phyloP scores from a whole-genome alignment of 2,113 vertebrate species.

The Enhydra lutris region DNA sequence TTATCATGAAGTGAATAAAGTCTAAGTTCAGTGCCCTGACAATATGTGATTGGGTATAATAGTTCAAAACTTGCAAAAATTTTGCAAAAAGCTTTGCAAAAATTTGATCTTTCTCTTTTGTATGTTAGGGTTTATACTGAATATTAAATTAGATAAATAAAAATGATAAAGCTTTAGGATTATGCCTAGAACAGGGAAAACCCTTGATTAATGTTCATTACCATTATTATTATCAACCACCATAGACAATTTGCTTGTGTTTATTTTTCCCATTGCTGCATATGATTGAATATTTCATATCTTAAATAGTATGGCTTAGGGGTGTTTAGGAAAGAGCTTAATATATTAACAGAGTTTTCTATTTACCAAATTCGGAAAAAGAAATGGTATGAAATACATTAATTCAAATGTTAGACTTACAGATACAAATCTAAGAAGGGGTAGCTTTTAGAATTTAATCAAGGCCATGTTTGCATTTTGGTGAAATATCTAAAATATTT shows the following conservation, averaged over 20 bases:
- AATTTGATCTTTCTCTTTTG: neutral
- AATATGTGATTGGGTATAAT: neutral
- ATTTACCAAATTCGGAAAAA: neutral
- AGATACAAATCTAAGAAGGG: neutral
- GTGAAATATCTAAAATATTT: neutral
- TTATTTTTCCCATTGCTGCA: neutral
- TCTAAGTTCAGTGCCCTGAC: neutral
- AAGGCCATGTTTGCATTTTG: neutral
- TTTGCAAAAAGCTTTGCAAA: neutral
- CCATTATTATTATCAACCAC: neutral
- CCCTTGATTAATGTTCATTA: neutral
- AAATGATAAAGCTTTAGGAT: neutral
- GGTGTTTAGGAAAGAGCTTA: neutral
- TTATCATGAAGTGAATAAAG: neutral
- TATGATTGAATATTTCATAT: neutral
- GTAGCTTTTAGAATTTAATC: neutral
- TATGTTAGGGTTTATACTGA: neutral
- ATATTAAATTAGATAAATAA: neutral
- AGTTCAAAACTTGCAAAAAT: neutral
- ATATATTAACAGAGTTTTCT: neutral
- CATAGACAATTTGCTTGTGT: neutral
- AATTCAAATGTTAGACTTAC: neutral
- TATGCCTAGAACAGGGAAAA: neutral
- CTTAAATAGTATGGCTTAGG: neutral
- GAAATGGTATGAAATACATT: neutral